A percentile compares a stretch with the other conserved stretches of the same genome.
Evolutionary conservation across 2,113 vertebrate species (phyloP).

Genomic region (Illadopsis cleaveri): DNA sequence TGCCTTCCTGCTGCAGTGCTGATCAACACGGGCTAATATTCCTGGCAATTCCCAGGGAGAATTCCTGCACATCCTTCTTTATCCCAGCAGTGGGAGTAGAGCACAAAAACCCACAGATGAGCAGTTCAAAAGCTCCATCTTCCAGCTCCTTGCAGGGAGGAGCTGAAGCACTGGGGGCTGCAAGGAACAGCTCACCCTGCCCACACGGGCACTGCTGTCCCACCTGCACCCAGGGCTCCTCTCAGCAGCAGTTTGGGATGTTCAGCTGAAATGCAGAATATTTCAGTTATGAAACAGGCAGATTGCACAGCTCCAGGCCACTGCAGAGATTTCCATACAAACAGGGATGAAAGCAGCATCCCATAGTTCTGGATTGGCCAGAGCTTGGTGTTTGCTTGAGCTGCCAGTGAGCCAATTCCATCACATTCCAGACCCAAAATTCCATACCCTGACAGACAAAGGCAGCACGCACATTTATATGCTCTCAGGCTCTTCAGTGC

Average conservation of each 20-base stretch:
- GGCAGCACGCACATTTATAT: background rate
- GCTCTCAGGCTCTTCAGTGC: background rate
- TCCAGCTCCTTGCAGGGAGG: accelerated
- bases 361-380: background rate
- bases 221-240: background rate
- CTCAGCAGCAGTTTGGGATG: accelerated
- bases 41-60: background rate
- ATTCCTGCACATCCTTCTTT: background rate
- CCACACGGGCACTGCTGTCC: background rate
- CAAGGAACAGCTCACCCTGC: background rate
- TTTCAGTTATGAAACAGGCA: accelerated
- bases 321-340: background rate
- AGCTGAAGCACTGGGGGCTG: background rate
- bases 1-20: background rate
- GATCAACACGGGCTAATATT: background rate
- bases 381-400: background rate
- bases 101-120: background rate
- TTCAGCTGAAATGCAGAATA: background rate
- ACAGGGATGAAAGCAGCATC: background rate
- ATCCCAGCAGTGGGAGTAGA: background rate
- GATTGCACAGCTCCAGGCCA: background rate
- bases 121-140: background rate
- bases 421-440: background rate
- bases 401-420: background rate
- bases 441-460: background rate